Percentiles rank a stretch among this genome's conserved stretches.
Conservation (phyloP, 64 coral and sea anemone genomes). For the Stichodactyla helianthus region DNA sequence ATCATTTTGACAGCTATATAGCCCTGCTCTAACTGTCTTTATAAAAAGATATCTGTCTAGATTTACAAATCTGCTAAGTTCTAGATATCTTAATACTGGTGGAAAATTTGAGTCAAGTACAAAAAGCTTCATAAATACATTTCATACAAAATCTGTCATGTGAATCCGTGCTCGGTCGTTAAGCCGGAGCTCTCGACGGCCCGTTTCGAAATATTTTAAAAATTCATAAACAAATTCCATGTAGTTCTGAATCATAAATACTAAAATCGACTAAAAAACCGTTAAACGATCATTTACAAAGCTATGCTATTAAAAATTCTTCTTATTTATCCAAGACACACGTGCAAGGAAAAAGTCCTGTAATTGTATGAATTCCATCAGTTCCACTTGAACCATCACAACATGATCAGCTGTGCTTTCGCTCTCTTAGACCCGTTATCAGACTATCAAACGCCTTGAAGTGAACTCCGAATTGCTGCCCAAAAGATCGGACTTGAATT, state of each 20-base stretch:
- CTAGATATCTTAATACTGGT: not conserved
- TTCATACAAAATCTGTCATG: constrained; percentile 14
- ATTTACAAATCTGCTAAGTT: not conserved
- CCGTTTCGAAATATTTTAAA: not conserved
- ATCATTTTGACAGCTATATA: not conserved
- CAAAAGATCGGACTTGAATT: constrained; percentile 68
- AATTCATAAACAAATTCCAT: constrained; percentile 2
- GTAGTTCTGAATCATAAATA: constrained; percentile 20
- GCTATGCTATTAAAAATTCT: not conserved
- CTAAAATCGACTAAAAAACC: constrained; percentile 5
- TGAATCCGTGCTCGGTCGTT: not conserved
- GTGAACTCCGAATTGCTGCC: constrained; percentile 43
- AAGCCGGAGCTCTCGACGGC: not conserved
- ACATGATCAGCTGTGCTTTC: constrained; percentile 44
- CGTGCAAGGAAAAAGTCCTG: constrained; percentile 6
- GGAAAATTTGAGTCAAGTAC: not conserved
- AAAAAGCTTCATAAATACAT: constrained; percentile 1
- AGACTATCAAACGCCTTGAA: constrained; percentile 77
- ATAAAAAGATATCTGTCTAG: not conserved
- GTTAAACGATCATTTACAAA: constrained; percentile 17
- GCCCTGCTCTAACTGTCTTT: not conserved
- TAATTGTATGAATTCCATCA: constrained; percentile 22
- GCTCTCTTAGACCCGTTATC: constrained; percentile 12
- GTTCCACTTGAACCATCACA: constrained; percentile 33
- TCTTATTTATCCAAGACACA: not conserved